Conservation (phyloP, 2,113 vertebrate genomes). For the Otolemur garnettii region DNA sequence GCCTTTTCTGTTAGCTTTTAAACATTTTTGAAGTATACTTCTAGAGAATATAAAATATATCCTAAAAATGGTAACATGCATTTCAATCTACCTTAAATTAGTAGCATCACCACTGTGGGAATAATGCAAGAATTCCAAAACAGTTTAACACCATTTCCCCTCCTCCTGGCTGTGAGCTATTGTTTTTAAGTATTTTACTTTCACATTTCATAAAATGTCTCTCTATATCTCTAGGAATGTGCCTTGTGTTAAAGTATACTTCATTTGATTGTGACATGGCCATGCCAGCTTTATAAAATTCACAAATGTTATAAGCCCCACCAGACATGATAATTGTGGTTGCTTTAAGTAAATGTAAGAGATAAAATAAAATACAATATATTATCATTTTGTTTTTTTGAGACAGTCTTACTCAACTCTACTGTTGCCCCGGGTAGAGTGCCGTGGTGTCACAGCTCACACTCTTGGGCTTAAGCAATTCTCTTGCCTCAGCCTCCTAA, state of each 20-base stretch:
- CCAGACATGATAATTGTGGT: not conserved
- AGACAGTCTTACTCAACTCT: no score
- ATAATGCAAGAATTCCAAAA: not conserved
- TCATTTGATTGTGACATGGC: no score
- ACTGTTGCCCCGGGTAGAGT: no score
- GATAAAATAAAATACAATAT: not conserved
- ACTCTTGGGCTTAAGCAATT: no score
- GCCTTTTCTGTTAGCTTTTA: not conserved
- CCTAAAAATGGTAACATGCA: not conserved
- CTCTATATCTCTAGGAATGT: no score
- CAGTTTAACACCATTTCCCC: not conserved
- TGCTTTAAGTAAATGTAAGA: not conserved
- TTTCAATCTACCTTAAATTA: not conserved
- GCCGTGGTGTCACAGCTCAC: no score
- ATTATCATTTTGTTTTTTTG: no score
- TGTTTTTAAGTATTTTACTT: conserved; percentile 4
- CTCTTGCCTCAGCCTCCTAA: no score
- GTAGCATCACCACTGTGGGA: not conserved
- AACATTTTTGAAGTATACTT: conserved; percentile 3
- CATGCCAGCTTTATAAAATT: no score
- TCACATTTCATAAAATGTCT: not conserved
- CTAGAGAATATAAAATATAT: not conserved
- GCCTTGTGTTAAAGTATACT: no score
- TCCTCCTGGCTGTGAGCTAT: not conserved
- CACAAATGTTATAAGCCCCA: not conserved